Evolutionary conservation across 2,797 vertebrate genomes (phyloP), one percentile per base, ranked within the genome.

Genomic region (Knipowitschia caucasica): DNA sequence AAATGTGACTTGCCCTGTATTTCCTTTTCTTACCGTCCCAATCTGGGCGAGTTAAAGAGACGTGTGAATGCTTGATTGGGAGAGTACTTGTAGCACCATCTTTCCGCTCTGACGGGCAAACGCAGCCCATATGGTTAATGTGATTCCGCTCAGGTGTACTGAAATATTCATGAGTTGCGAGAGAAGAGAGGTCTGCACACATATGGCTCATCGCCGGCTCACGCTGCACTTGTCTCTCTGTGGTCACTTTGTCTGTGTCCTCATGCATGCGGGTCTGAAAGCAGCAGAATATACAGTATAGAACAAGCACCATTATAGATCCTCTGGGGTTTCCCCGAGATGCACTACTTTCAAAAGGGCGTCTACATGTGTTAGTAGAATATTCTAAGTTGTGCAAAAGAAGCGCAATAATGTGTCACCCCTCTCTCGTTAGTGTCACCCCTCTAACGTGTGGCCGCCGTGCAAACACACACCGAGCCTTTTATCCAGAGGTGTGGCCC

Each of bases 101-200:
- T 60, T 78, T 77, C 86, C 72, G 80, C 86, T 81, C 79, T 47
- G 62, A 67, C 80, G 73, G 75, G 60, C 86, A 85, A 77, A 85
- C 75, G 68, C 57, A 67, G 87, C 74, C 85, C 82, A 88, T 81
- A 69, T 73, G 69, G 69, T 64, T 78, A 89, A 86, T 85, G 83
- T 88, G 83, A 87, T 88, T 79, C 84, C 75, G 82, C 79, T 90
- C 88, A 87, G 86, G 81, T 81, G 74, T 75, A 64, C 63, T 90
- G 84, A 84, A 89, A 90, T 88, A 91, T 89, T 89, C 81, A 90
- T 77, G 39, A 80, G 83, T 67, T 70, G 12, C 67, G 67, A 39
- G 53, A 67, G 71, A 57, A 66, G 64, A 83, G 71, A 86, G 75
- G 78, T 73, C 75, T 61, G 72, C 2, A 33, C 77, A 71, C 75